These are phyloP conservation scores for Anableps anableps DNA, from an alignment of 2,797 vertebrate species.

Conservation along the genomic window DNA sequence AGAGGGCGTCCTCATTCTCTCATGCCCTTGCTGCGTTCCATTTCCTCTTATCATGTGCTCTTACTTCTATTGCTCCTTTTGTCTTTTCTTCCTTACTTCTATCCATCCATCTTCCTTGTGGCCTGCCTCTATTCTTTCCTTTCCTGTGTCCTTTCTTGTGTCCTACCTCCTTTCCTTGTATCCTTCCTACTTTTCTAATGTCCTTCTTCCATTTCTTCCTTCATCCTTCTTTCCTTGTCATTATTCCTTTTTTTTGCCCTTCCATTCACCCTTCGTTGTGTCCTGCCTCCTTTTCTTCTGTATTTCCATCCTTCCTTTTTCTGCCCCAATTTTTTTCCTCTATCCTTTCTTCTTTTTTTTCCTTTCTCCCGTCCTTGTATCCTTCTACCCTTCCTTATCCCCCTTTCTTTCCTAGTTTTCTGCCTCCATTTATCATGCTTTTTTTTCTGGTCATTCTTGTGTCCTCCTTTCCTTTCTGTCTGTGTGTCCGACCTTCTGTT, in stretches of 20 bases:
- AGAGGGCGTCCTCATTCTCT: conserved; percentile 38
- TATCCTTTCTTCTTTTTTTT: neutral
- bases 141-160: neutral
- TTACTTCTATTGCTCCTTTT: neutral
- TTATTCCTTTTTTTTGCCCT: neutral
- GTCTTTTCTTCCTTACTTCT: neutral
- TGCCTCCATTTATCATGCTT: too few relatives aligned
- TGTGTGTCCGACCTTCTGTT: too few relatives aligned
- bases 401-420: neutral
- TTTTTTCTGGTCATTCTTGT: too few relatives aligned
- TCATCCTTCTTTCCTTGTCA: neutral
- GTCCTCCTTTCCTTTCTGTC: neutral
- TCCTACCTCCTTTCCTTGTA: neutral
- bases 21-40: neutral
- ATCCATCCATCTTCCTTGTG: neutral
- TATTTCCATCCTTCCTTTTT: neutral
- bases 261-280: neutral
- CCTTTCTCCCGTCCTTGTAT: neutral
- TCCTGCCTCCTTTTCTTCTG: neutral
- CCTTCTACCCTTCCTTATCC: neutral
- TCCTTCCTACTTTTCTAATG: neutral
- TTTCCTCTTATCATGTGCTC: neutral
- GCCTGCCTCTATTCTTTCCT: neutral
- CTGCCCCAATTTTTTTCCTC: neutral
- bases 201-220: neutral